Base-by-base conservation (phyloP, 1,140 invertebrate genomes). In the Ectropis grisescens region DNA sequence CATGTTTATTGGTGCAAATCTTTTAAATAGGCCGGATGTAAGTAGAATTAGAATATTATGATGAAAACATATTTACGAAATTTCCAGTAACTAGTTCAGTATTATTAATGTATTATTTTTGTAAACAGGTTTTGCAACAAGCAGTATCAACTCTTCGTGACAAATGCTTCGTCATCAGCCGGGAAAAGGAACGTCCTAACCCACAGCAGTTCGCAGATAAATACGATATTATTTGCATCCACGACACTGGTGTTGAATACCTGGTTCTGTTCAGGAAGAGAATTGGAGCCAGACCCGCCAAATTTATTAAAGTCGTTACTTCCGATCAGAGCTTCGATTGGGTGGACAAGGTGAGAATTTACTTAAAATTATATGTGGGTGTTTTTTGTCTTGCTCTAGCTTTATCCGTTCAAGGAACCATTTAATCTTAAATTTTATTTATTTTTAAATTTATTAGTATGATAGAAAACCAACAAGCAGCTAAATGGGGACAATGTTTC, bases 1-100 rank as follows among this genome's bases (percentile, higher is more conserved):
- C 1, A 56, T 91, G 9, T 80, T 85, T 2, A 55, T 89, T 29
- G 86, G 62, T 12, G 75, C 79, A 9, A 83, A 84, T 11, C 37
- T 84, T 6, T 29, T 85, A 9, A 38, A 56, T 31, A 65, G 67
- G 28, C 51, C 57, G 22, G 57, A 67, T 2, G 70, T 75, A 57
- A 61, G 58, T 56, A 41, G 0, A 32, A n/a, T 11, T 56, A 41
- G 0, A 32, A n/a, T 11, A 19, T 19, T 19, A 4, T 8, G 3
- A 19, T 19, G 8, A 19, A 19, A 19, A 19, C 8, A 19, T 19
- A 19, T n/a, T n/a, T n/a, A n/a, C n/a, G n/a, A n/a, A n/a, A n/a
- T n/a, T n/a, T n/a, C n/a, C n/a, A n/a, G n/a, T n/a, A n/a, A n/a
- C n/a, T n/a, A n/a, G n/a, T n/a, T n/a, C n/a, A n/a, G n/a, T n/a